These are phyloP conservation scores for Myiopsitta monachus DNA, from an alignment of 2,113 vertebrate genomes.

Conservation along the genomic window DNA sequence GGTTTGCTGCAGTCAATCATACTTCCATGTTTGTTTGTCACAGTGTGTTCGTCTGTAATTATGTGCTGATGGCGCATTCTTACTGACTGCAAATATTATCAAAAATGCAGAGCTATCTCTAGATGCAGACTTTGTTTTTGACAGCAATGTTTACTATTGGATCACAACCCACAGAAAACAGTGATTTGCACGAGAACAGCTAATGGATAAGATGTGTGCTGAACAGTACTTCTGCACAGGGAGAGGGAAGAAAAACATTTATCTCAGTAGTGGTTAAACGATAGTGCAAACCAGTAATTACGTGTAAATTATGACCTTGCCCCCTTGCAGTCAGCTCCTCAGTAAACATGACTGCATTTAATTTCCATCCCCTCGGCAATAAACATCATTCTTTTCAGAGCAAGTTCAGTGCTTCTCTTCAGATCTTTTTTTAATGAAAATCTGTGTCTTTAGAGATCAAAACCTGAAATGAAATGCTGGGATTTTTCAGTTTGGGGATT, in stretches of 20 bases:
- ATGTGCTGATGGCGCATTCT: not conserved
- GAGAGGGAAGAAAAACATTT: conserved; percentile 55
- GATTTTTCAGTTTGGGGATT: not conserved
- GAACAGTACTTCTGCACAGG: conserved; percentile 36
- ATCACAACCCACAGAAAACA: conserved; percentile 39
- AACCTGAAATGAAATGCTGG: not conserved
- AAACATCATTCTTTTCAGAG: conserved; percentile 6
- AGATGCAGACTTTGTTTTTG: conserved; percentile 35
- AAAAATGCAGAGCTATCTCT: conserved; percentile 7
- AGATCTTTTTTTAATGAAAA: not conserved
- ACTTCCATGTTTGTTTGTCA: conserved; percentile 26
- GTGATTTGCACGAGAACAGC: conserved; percentile 52
- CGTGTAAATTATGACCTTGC: conserved; percentile 54
- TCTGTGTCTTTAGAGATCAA: not conserved
- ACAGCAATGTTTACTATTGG: not conserved
- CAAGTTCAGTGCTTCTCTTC: not conserved
- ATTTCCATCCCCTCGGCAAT: conserved; percentile 8
- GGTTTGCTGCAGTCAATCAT: not conserved
- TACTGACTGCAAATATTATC: conserved; percentile 8
- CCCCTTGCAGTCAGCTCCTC: conserved; percentile 29
- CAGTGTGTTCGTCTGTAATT: not conserved
- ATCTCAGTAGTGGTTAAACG: conserved; percentile 57
- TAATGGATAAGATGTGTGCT: conserved; percentile 25
- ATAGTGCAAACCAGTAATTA: conserved; percentile 63
- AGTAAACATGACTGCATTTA: conserved; percentile 37